Evolutionary conservation across 2,888 invertebrate genomes (phyloP), one percentile per base, ranked within the genome.

Genomic region (Papilio demoleus): DNA sequence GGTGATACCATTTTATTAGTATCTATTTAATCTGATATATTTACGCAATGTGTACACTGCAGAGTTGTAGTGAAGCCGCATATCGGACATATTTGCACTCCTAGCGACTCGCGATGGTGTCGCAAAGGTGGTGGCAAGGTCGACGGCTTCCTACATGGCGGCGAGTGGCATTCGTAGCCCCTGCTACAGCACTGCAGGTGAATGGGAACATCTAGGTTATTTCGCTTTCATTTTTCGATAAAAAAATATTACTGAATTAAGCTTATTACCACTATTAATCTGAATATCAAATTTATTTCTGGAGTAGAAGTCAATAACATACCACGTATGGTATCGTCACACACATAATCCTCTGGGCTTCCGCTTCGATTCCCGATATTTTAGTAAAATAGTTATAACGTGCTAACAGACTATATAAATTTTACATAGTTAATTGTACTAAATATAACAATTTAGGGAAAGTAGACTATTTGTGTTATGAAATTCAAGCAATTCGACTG

Each of bases 71-170:
- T 50, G 53, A 47, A 53, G 60, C 40, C 38, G 65, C 53, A 36
- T 65, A 70, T 72, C 58, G 47, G 17, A 45, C 22, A 67, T 65
- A 65, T 62, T 63, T 62, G 62, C 59, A 36, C 60, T 65, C 50
- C 36, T 66, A 56, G 12, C 60, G 59, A 59, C 45, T 62, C 47
- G 34, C 53, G 42, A 70, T 74, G 72, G 71, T 76, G 73, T 70
- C 74, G 72, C 72, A 75, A 73, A 74, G 75, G 73, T 74, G 73
- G 68, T 71, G 71, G 79, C 87, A 86, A 89, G 89, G 90, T 79
- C 87, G 76, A 80, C 84, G 71, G 76, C 88, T 84, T 86, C 88
- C 88, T 87, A 88, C 89, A 81, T 77, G 47, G 69, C 68, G 42
- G 34, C 38, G 31, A 69, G 42, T 70, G 70, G 70, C 68, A 64